Percentiles rank a stretch among this genome's conserved stretches.
These are phyloP conservation scores for Druceiella hillmani DNA, from an alignment of 2,888 invertebrate species.

Conservation along the genomic window DNA sequence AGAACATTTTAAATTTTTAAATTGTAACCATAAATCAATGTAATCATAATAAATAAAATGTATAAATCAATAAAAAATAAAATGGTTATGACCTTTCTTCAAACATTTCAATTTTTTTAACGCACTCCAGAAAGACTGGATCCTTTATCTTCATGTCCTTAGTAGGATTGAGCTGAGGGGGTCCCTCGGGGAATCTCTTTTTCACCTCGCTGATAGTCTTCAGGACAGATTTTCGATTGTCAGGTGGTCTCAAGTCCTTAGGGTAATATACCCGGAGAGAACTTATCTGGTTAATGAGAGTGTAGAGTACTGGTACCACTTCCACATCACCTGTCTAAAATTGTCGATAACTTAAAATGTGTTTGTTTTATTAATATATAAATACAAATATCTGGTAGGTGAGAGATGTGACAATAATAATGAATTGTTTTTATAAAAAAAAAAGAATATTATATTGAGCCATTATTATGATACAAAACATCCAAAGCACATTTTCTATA, in stretches of 20 bases:
- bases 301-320: constrained; percentile 81
- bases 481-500: too few relatives aligned
- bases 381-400: too few relatives aligned
- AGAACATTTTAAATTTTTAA: too few relatives aligned
- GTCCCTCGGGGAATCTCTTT: constrained; percentile 80
- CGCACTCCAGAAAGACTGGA: constrained; percentile 69
- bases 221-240: constrained; percentile 79
- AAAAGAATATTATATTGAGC: too few relatives aligned
- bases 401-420: too few relatives aligned
- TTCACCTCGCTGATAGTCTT: constrained; percentile 85
- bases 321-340: constrained; percentile 75
- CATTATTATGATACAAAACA: too few relatives aligned
- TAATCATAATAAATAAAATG: constrained; percentile 1
- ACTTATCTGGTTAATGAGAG: constrained; percentile 79
- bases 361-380: too few relatives aligned
- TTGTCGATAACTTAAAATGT: constrained; percentile 25
- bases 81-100: constrained; percentile 59
- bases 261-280: constrained; percentile 88
- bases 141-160: constrained; percentile 95
- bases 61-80: background rate
- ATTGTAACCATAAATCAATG: background rate
- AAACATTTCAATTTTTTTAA: constrained; percentile 75
- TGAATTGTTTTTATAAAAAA: too few relatives aligned
- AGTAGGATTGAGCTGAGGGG: constrained; percentile 88
- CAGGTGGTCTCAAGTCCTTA: constrained; percentile 78